Conservation (phyloP, 2,797 vertebrate species). For the Acanthis flammea region DNA sequence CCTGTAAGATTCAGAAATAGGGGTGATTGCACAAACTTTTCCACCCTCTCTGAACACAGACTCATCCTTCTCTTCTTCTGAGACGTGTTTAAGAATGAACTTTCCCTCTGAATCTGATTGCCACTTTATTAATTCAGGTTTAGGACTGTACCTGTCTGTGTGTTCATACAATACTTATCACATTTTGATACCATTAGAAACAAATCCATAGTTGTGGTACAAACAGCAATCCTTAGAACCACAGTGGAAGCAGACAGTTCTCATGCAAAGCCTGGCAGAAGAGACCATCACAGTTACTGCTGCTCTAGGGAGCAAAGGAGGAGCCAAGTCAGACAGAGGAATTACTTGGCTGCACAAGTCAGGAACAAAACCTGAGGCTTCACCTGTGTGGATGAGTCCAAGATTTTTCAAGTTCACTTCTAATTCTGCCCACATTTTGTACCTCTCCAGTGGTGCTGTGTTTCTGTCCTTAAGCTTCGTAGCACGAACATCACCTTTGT, state of each 20-base stretch:
- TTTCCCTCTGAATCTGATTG: background rate
- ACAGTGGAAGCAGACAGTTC: background rate
- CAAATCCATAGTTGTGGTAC: background rate
- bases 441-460: background rate
- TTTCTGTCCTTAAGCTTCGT: background rate
- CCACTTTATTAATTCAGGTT: background rate
- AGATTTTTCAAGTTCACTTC: background rate
- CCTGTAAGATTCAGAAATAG: background rate
- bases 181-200: background rate
- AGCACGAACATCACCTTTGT: background rate
- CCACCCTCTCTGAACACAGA: background rate
- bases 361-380: background rate
- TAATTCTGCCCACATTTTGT: background rate
- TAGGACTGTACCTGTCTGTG: background rate
- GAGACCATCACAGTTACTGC: background rate
- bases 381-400: fast-evolving
- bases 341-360: background rate
- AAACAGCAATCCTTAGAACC: background rate
- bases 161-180: background rate
- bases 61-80: background rate
- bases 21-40: background rate
- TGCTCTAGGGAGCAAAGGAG: background rate
- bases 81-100: background rate
- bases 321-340: background rate
- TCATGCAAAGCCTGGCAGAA: background rate